Evolutionary conservation across 2,888 invertebrate species (phyloP), one percentile per base, ranked within the genome.

Genomic region (Hirtodrosophila alboralis): DNA sequence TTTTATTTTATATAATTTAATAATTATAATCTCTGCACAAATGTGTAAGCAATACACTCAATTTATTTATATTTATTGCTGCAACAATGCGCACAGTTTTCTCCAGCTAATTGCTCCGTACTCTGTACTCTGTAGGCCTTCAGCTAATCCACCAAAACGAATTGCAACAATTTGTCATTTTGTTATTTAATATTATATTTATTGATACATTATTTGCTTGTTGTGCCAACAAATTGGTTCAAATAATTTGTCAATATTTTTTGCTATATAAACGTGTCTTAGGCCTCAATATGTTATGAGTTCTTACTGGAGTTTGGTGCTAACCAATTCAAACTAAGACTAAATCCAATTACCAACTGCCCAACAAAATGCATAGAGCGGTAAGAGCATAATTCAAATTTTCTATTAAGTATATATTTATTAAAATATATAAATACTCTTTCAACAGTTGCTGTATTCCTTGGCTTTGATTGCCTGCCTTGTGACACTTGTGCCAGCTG

Each of bases 311-410:
- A 70, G 76, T 86, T 87, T 38, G 53, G 58, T 62, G 13, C 34
- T 16, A 40, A 63, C 68, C 63, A 75, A 84, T 81, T 84, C 79
- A 81, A 84, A 86, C 54, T 80, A 83, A 86, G 85, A 78, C 77
- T 70, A 76, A 64, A 85, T 74, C 80, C 74, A 69, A 74, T 69
- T 54, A n/a, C n/a, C 59, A 53, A 58, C 33, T 33, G 38, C 2
- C 41, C 10, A 18, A 41, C 60, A 75, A 72, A 36, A 81, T 81
- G 81, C 54, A 72, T 23, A 54, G 77, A 63, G 60, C 48, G 40
- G 81, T 85, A 34, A 70, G 64, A n/a, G n/a, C n/a, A n/a, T n/a
- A n/a, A n/a, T n/a, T 37, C 4, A 0, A 1, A 3, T 3, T 18
- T 12, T 34, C n/a, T 2, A 5, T 14, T 12, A 28, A n/a, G 1